Base-by-base conservation (phyloP, 2,888 invertebrate species). In the Macrophya annulata region DNA sequence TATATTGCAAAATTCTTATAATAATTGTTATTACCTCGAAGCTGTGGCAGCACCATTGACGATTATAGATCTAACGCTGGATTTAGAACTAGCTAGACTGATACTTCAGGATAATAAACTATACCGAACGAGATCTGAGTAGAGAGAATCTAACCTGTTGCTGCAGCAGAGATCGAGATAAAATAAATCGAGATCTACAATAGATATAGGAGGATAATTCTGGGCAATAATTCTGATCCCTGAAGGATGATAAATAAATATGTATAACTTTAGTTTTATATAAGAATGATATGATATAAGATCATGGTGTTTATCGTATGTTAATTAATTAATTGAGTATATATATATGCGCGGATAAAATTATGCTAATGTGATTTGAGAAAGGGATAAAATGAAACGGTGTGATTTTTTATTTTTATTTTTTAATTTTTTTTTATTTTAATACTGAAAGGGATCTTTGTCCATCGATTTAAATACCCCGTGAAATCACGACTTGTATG, bases 381-480 rank as follows among this genome's bases (percentile, higher is more conserved):
- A 6, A 37, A 25, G 15, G 1, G 37, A 25, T 6, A 25, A 45
- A n/a, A 12, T 21, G 25, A 72, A n/a, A n/a, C n/a, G n/a, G n/a
- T n/a, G n/a, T n/a, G n/a, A n/a, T n/a, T n/a, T n/a, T n/a, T n/a
- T n/a, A n/a, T n/a, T n/a, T n/a, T n/a, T n/a, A 31, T 31, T 31
- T 31, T 31, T 31, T n/a, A n/a, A n/a, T n/a, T 31, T 31, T 31
- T 31, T 31, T 31, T 31, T 31, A 45, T 74, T 74, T 74, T 74
- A 21, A n/a, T 25, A 74, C 45, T 74, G 72, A 74, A 40, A 74
- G 72, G 72, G 45, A 74, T 43, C 72, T 21, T 72, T 72, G 72
- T 72, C 10, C 43, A n/a, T 17, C 6, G 43, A 3, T 43, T 21
- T 21, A 21, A 45, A 74, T 45, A 12, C 17, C 25, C 43, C 72